Evolutionary conservation across 2,888 invertebrate species (phyloP).

Genomic region (Lomographa bimaculata): DNA sequence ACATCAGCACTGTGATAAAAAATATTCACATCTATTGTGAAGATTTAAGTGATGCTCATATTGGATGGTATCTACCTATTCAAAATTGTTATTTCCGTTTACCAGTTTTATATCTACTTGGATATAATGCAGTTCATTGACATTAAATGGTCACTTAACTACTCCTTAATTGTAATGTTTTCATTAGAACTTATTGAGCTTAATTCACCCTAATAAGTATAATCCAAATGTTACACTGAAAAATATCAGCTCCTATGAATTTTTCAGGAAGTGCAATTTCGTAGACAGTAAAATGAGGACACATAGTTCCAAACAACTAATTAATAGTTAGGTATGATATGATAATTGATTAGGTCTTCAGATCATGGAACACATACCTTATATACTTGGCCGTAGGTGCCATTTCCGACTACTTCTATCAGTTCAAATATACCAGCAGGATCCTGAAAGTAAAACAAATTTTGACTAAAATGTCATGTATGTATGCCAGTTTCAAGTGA

Average conservation of each 20-base stretch:
- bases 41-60: too few species aligned
- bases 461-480: conserved; percentile 35
- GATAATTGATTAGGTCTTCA: conserved; percentile 30
- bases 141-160: conserved; percentile 52
- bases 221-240: conserved; percentile 26
- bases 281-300: conserved; percentile 16
- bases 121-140: conserved; percentile 67
- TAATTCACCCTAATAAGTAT: conserved; percentile 40
- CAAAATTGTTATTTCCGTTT: conserved; percentile 24
- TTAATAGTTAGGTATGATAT: conserved; percentile 4
- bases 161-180: conserved; percentile 54
- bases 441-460: conserved; percentile 88
- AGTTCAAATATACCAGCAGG: conserved; percentile 99
- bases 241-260: conserved; percentile 19
- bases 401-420: conserved; percentile 99
- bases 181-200: conserved; percentile 51
- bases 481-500: conserved; percentile 59
- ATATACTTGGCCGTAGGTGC: conserved; percentile 99
- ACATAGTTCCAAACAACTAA: conserved; percentile 11
- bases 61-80: conserved; percentile 15
- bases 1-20: too few species aligned
- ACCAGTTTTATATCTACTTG: conserved; percentile 17
- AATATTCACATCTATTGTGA: conserved; percentile 4
- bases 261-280: conserved; percentile 19
- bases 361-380: conserved; percentile 87